These are phyloP conservation scores for Hesperophylax magnus DNA, from an alignment of 1,140 invertebrate genomes.

Conservation along the genomic window DNA sequence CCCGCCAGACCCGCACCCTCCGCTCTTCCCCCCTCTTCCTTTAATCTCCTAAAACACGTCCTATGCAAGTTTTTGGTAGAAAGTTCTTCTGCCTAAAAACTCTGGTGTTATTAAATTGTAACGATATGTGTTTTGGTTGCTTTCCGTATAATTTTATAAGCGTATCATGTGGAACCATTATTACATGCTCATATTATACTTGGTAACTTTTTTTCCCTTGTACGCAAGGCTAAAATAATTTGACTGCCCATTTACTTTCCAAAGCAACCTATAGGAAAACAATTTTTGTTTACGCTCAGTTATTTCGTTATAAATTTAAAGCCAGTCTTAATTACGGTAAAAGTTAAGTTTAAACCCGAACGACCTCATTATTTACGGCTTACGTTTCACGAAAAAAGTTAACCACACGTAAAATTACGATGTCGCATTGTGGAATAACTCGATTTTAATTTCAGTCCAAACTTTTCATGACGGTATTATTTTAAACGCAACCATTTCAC, in stretches of 20 bases:
- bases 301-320: slow-evolving; percentile 17
- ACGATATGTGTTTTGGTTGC: background rate
- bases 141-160: background rate
- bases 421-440: slow-evolving; percentile 27
- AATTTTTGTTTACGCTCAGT: slow-evolving; percentile 2
- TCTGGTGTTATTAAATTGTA: slow-evolving; percentile 25
- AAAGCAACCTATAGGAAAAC: background rate
- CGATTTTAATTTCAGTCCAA: slow-evolving; percentile 31
- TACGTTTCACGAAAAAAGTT: slow-evolving; percentile 33
- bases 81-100: slow-evolving; percentile 16
- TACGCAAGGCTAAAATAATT: too few relatives aligned
- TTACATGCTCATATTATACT: too few relatives aligned
- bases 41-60: slow-evolving; percentile 46
- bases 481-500: slow-evolving; percentile 22
- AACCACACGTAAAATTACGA: slow-evolving; percentile 24
- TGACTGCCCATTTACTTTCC: background rate
- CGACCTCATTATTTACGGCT: slow-evolving; percentile 36
- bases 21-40: background rate
- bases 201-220: too few relatives aligned
- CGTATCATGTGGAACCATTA: too few relatives aligned
- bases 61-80: slow-evolving; percentile 28
- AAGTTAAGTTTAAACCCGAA: slow-evolving; percentile 29
- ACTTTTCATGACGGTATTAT: slow-evolving; percentile 1
- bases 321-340: slow-evolving; percentile 30
- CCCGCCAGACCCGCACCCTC: background rate